Percentiles rank a stretch among this genome's conserved stretches.
phyloP scores from a whole-genome alignment of 2,797 vertebrate genomes.

The Crypturellus tataupa region DNA sequence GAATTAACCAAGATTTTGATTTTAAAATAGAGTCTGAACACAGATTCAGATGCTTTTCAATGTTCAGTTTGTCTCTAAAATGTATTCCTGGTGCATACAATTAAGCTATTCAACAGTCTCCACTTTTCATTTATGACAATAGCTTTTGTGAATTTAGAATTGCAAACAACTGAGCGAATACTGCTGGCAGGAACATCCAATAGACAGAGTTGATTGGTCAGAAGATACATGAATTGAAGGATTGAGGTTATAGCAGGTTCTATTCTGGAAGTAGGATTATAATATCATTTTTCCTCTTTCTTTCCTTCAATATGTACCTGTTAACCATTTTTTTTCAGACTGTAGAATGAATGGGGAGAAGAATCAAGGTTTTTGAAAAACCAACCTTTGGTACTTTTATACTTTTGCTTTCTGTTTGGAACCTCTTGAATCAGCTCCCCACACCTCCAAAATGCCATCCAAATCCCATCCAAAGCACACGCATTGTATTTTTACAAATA shows the following conservation, averaged over 20 bases:
- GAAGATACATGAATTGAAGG: neutral
- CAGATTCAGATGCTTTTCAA: neutral
- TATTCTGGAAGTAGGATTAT: neutral
- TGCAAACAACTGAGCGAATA: constrained; percentile 7
- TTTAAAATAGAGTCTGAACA: neutral
- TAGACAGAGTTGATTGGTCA: neutral
- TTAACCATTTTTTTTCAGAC: neutral
- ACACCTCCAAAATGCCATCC: too few species aligned
- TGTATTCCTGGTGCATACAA: neutral
- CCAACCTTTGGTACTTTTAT: neutral
- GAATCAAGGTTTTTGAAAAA: neutral
- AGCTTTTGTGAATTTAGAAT: constrained; percentile 26
- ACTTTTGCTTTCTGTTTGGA: neutral
- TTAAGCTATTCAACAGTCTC: neutral
- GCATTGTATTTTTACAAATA: neutral
- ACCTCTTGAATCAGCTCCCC: neutral
- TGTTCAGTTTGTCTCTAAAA: neutral
- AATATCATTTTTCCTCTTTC: neutral
- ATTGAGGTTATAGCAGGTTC: neutral
- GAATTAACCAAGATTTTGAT: neutral
- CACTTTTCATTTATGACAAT: neutral
- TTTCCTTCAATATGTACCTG: neutral
- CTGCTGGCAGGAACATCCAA: neutral
- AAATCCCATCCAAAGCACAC: neutral
- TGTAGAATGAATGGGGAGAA: neutral